A percentile compares a stretch with the other conserved stretches of the same genome.
These are phyloP conservation scores for Watsonalla cultraria DNA, from an alignment of 2,888 invertebrate species.

Conservation along the genomic window DNA sequence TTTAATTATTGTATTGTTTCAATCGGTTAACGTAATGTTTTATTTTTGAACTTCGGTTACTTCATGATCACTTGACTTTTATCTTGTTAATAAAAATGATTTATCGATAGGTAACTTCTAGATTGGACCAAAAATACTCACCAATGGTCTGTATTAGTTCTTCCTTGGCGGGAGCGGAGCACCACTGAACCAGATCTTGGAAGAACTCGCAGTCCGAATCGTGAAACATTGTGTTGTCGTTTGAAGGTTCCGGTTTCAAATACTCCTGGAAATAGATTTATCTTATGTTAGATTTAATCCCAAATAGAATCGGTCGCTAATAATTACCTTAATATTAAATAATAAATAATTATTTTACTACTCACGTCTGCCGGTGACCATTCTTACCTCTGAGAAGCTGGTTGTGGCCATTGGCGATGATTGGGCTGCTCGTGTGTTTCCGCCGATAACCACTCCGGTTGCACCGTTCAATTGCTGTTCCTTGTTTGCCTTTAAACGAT, in stretches of 20 bases:
- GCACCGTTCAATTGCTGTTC: conserved; percentile 57
- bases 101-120: not conserved
- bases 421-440: conserved; percentile 40
- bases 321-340: conserved; percentile 46
- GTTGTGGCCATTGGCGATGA: conserved; percentile 44
- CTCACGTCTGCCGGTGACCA: conserved; percentile 50
- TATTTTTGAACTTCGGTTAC: too few relatives aligned
- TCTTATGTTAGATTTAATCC: conserved; percentile 36
- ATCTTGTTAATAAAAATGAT: too few relatives aligned
- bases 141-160: conserved; percentile 72
- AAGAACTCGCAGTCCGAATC: conserved; percentile 82
- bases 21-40: too few relatives aligned
- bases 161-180: conserved; percentile 73
- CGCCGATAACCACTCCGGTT: conserved; percentile 62
- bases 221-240: conserved; percentile 67
- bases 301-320: conserved; percentile 29
- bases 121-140: conserved; percentile 15
- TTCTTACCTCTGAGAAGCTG: conserved; percentile 71
- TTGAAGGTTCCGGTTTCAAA: conserved; percentile 66
- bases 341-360: conserved; percentile 41
- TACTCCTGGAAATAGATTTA: conserved; percentile 59
- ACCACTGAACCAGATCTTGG: conserved; percentile 83
- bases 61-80: too few relatives aligned
- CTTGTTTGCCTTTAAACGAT: conserved; percentile 72
- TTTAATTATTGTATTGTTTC: too few relatives aligned